These are phyloP conservation scores for Paratilapia polleni DNA, from an alignment of 2,113 vertebrate species.

Conservation along the genomic window DNA sequence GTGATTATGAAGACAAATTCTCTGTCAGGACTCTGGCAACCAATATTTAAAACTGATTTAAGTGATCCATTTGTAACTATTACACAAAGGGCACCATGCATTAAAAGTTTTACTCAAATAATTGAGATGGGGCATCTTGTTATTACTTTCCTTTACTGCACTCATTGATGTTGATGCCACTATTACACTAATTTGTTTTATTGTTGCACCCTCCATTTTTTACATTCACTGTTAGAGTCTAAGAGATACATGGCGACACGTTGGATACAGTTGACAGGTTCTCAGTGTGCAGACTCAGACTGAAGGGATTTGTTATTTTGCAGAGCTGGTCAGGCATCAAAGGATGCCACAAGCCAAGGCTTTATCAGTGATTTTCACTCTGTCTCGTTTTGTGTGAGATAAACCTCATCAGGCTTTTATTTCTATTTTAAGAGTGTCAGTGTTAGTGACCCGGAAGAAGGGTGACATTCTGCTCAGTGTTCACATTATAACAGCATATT, in stretches of 20 bases:
- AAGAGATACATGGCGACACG: not conserved
- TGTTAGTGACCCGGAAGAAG: not conserved
- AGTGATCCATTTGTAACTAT: constrained; percentile 41
- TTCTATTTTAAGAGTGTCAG: not conserved
- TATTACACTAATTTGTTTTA: constrained; percentile 12
- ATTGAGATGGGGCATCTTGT: not conserved
- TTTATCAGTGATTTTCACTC: constrained; percentile 45
- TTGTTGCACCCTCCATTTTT: constrained; percentile 4
- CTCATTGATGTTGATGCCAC: constrained; percentile 6
- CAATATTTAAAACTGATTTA: constrained; percentile 24
- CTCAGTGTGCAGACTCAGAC: constrained; percentile 9
- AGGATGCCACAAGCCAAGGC: constrained; percentile 30
- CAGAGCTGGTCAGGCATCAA: constrained; percentile 49
- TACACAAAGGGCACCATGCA: constrained; percentile 10
- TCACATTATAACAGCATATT: not conserved
- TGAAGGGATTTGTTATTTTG: constrained; percentile 50
- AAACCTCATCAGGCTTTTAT: constrained; percentile 26
- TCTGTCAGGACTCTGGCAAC: constrained; percentile 21
- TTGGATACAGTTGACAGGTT: constrained; percentile 20
- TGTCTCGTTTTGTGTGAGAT: constrained; percentile 32
- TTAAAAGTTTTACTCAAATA: constrained; percentile 28
- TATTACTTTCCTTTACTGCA: constrained; percentile 6
- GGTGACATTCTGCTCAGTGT: not conserved
- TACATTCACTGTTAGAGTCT: not conserved
- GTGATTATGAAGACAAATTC: constrained; percentile 28